Evolutionary conservation across 2,888 invertebrate genomes (phyloP).

Genomic region (Dinocampus coccinellae): DNA sequence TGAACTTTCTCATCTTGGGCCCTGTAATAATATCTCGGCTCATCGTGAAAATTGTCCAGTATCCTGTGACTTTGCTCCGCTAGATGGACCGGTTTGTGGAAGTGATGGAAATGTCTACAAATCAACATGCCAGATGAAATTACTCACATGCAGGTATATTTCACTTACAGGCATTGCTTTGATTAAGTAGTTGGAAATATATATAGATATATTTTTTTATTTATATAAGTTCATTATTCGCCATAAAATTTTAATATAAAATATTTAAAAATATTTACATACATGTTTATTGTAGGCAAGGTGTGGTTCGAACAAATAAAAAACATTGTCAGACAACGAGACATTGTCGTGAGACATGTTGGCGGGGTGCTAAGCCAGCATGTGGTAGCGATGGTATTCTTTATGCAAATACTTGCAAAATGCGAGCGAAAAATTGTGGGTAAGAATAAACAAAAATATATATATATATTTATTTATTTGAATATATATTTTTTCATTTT

Average conservation of each 20-base stretch:
- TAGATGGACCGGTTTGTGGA: conserved; percentile 92
- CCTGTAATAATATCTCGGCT: conserved; percentile 81
- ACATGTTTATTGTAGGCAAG: conserved; percentile 74
- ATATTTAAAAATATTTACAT: too few species aligned
- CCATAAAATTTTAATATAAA: too few species aligned
- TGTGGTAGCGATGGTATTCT: conserved; percentile 92
- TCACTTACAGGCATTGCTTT: neutral
- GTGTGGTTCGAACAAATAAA: conserved; percentile 87
- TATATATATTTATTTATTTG: neutral
- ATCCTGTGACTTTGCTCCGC: conserved; percentile 86
- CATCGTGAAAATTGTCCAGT: conserved; percentile 92
- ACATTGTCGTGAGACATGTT: conserved; percentile 91
- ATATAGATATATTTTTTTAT: too few species aligned
- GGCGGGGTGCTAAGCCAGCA: conserved; percentile 89
- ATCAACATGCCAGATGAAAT: conserved; percentile 93
- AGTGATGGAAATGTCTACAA: conserved; percentile 94
- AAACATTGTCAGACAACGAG: conserved; percentile 93
- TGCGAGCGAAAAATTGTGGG: conserved; percentile 95
- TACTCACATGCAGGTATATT: conserved; percentile 86
- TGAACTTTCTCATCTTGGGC: conserved; percentile 75
- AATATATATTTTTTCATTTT: conserved; percentile 13
- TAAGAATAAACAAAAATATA: conserved; percentile 63
- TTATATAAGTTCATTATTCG: too few species aligned
- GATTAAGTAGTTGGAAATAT: too few species aligned
- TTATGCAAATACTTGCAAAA: conserved; percentile 90